Conservation (phyloP, 2,888 invertebrate genomes). For the Oxyscelio sp. region DNA sequence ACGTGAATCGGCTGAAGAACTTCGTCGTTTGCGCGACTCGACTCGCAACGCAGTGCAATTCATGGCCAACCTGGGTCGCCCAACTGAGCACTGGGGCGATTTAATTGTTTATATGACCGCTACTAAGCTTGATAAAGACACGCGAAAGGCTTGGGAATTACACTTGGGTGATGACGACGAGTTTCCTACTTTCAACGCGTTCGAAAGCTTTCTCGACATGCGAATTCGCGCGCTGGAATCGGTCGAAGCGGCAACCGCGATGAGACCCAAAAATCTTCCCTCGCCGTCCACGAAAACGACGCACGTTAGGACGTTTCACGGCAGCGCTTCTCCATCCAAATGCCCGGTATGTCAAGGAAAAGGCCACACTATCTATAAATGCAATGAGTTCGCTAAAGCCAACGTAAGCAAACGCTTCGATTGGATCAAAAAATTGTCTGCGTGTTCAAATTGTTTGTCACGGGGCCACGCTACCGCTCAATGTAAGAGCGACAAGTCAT, state of each 20-base stretch:
- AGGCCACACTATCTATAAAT: not conserved
- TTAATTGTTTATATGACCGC: not conserved
- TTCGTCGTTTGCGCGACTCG: too few species aligned
- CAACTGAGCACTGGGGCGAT: not conserved
- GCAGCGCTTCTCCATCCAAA: not conserved
- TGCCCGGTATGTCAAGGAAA: not conserved
- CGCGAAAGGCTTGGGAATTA: not conserved
- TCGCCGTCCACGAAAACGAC: too few species aligned
- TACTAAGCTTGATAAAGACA: not conserved
- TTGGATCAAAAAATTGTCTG: not conserved
- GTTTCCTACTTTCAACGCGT: not conserved
- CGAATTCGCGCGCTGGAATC: not conserved
- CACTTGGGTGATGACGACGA: too few species aligned
- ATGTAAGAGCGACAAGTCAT: too few species aligned
- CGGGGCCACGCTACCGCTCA: not conserved
- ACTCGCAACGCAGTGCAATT: not conserved
- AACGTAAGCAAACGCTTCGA: not conserved
- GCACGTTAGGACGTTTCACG: not conserved
- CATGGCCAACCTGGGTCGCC: too few species aligned
- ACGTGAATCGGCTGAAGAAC: not conserved
- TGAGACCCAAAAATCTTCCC: too few species aligned
- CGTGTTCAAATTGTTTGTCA: not conserved
- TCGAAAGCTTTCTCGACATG: not conserved
- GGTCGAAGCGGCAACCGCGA: not conserved
- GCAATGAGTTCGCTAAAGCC: not conserved